Evolutionary conservation across 2,888 invertebrate species (phyloP).

Genomic region (Ryuthela nishihirai): DNA sequence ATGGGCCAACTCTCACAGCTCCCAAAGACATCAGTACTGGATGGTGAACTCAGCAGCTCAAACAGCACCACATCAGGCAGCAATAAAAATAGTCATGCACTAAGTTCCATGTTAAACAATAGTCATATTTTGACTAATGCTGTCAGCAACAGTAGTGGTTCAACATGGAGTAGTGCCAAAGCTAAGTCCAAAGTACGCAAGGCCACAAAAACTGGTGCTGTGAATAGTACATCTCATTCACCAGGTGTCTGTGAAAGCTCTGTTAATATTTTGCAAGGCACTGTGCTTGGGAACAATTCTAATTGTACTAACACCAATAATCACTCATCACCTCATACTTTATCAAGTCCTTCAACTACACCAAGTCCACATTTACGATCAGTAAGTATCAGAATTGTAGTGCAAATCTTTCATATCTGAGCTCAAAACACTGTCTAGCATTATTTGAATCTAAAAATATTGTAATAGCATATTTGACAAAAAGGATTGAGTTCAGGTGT

Average conservation of each 20-base stretch:
- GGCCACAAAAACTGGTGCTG: background rate
- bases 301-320: background rate
- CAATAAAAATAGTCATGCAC: background rate
- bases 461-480: no score
- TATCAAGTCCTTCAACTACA: background rate
- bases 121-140: background rate
- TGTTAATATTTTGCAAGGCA: background rate
- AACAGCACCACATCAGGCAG: background rate
- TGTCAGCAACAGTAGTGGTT: no score
- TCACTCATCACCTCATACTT: background rate
- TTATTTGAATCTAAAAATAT: no score
- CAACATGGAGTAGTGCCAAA: constrained; percentile 3
- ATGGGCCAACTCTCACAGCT: constrained; percentile 4
- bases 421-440: no score
- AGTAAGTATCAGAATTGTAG: no score
- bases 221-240: background rate
- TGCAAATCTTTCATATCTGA: no score
- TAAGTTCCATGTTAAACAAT: background rate
- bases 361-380: background rate
- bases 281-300: background rate
- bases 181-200: background rate
- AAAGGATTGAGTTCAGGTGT: no score
- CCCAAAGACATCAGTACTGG: background rate
- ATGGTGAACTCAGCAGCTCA: background rate
- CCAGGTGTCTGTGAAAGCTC: background rate